These are phyloP conservation scores for Pachyrhynchus sulphureomaculatus DNA, from an alignment of 1,140 invertebrate species.

Conservation along the genomic window DNA sequence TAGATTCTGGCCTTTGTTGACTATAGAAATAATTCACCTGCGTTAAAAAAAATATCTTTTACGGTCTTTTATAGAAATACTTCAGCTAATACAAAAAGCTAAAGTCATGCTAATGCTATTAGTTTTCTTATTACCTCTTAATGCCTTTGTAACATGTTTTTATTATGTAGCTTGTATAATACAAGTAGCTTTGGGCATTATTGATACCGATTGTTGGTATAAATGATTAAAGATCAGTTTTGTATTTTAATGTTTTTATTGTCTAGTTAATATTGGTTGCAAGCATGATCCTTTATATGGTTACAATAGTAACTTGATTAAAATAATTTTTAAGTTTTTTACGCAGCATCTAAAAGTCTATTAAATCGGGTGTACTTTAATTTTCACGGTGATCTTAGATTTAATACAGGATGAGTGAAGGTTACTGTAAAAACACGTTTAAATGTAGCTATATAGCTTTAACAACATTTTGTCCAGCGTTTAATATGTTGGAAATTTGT, in stretches of 20 bases:
- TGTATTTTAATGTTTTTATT: constrained; percentile 18
- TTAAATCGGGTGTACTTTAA: too few relatives aligned
- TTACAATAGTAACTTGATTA: too few relatives aligned
- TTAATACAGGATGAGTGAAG: too few relatives aligned
- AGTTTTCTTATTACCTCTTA: constrained; percentile 37
- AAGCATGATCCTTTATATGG: background rate
- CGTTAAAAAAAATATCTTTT: constrained; percentile 24
- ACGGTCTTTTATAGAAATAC: constrained; percentile 35
- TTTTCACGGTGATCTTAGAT: too few relatives aligned
- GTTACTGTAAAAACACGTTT: too few relatives aligned
- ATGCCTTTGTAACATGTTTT: constrained; percentile 29
- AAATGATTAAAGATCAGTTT: constrained; percentile 21
- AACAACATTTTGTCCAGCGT: too few relatives aligned
- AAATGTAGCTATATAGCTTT: too few relatives aligned
- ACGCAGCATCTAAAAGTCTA: too few relatives aligned
- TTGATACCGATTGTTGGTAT: constrained; percentile 20
- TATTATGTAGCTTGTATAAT: constrained; percentile 28
- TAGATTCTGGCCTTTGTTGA: too few relatives aligned
- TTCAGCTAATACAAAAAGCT: constrained; percentile 30
- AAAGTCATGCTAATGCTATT: constrained; percentile 43
- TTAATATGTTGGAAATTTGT: too few relatives aligned
- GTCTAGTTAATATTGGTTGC: constrained; percentile 3
- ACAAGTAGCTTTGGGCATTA: constrained; percentile 20
- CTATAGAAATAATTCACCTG: too few relatives aligned
- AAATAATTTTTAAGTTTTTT: too few relatives aligned